Percentiles rank a stretch among this genome's conserved stretches.
Evolutionary conservation across 1,140 invertebrate genomes (phyloP).

Genomic region (Heliconius eleuchia): DNA sequence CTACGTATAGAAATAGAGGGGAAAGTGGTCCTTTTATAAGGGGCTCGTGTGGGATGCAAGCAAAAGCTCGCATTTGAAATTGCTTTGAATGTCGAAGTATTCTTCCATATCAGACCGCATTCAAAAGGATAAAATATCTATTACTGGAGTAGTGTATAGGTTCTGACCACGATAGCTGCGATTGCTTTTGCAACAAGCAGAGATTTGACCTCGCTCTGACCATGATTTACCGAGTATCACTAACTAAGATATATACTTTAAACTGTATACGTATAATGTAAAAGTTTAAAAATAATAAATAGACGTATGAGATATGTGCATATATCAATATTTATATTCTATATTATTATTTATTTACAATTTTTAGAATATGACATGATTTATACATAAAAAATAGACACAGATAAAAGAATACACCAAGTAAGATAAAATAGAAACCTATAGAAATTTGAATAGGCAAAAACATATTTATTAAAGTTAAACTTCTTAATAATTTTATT

Average conservation of each 20-base stretch:
- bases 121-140: slow-evolving; percentile 44
- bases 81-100: slow-evolving; percentile 41
- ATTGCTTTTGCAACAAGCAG: slow-evolving; percentile 41
- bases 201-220: slow-evolving; percentile 35
- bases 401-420: no score
- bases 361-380: no score
- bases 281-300: no score
- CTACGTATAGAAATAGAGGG: slow-evolving; percentile 25
- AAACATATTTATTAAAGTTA: no score
- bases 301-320: no score
- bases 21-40: slow-evolving; percentile 37
- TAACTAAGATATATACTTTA: not conserved
- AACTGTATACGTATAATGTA: not conserved
- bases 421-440: no score
- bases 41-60: slow-evolving; percentile 34
- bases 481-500: no score
- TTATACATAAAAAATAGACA: no score
- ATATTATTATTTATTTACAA: no score
- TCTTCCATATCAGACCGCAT: slow-evolving; percentile 41
- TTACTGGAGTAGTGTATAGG: slow-evolving; percentile 35
- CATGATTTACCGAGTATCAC: slow-evolving; percentile 25
- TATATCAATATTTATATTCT: no score
- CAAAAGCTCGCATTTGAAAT: slow-evolving; percentile 40
- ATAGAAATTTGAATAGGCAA: no score
- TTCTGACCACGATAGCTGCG: slow-evolving; percentile 40